A percentile compares a stretch with the other conserved stretches of the same genome.
phyloP scores from a whole-genome alignment of 2,888 invertebrate species.

The Flabesymbios commensalis region DNA sequence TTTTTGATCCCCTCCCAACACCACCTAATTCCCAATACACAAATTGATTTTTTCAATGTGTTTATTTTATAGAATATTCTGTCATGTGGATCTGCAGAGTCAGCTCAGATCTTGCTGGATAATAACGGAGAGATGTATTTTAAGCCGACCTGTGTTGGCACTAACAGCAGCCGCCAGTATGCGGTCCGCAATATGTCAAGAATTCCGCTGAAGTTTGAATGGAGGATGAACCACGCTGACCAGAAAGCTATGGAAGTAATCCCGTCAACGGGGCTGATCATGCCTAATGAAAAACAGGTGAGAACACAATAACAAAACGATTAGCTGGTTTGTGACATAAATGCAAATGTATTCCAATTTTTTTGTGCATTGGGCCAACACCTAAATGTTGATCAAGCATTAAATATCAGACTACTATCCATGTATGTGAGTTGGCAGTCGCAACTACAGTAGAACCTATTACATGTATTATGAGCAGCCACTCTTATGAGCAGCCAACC shows the following conservation, averaged over 20 bases:
- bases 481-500: too few relatives aligned
- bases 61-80: conserved; percentile 36
- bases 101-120: conserved; percentile 51
- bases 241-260: conserved; percentile 47
- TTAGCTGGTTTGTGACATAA: too few relatives aligned
- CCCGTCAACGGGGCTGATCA: conserved; percentile 51
- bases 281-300: conserved; percentile 58
- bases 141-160: conserved; percentile 58
- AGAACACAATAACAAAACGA: neutral
- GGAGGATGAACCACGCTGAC: conserved; percentile 49
- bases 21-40: too few relatives aligned
- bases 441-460: too few relatives aligned
- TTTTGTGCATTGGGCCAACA: neutral
- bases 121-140: conserved; percentile 55
- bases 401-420: too few relatives aligned
- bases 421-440: too few relatives aligned
- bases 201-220: conserved; percentile 54
- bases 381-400: too few relatives aligned
- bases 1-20: too few relatives aligned
- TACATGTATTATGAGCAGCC: too few relatives aligned
- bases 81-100: conserved; percentile 51
- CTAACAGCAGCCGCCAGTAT: conserved; percentile 47
- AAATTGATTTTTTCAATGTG: too few relatives aligned
- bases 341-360: too few relatives aligned
- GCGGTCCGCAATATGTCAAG: conserved; percentile 55